A percentile compares a stretch with the other conserved stretches of the same genome.
Conservation (phyloP, 2,797 vertebrate species). For the Myotis vivesi region DNA sequence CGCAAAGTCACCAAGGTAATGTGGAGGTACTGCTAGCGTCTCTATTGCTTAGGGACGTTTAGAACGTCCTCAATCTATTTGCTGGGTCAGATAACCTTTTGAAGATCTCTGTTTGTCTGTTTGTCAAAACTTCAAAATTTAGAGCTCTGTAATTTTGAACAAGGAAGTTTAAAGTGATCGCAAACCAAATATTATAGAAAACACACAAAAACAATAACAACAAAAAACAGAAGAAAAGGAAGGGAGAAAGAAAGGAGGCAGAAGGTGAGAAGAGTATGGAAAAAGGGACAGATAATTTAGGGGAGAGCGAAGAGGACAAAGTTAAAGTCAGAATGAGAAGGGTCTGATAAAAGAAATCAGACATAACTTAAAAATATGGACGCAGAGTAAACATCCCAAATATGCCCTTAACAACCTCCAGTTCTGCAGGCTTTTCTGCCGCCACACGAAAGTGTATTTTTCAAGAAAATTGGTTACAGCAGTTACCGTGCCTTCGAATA, state of each 20-base stretch:
- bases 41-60: neutral
- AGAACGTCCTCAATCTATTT: neutral
- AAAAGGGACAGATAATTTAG: neutral
- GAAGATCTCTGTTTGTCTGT: neutral
- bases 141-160: slow-evolving; percentile 5
- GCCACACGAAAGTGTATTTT: slow-evolving; percentile 81
- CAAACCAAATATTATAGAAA: neutral
- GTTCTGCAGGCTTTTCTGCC: slow-evolving; percentile 64
- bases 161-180: neutral
- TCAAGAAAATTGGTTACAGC: slow-evolving; percentile 85
- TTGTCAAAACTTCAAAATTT: neutral
- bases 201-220: neutral
- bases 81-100: neutral
- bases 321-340: slow-evolving; percentile 56
- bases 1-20: neutral
- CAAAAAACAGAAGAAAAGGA: neutral
- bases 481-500: slow-evolving; percentile 50
- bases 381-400: slow-evolving; percentile 72
- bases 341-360: slow-evolving; percentile 69
- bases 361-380: slow-evolving; percentile 59
- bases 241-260: neutral
- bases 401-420: slow-evolving; percentile 79
- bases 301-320: neutral
- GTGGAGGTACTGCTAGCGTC: neutral
- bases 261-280: neutral